Evolutionary conservation across 2,113 vertebrate species (phyloP).

Genomic region (Arothron firmamentum): DNA sequence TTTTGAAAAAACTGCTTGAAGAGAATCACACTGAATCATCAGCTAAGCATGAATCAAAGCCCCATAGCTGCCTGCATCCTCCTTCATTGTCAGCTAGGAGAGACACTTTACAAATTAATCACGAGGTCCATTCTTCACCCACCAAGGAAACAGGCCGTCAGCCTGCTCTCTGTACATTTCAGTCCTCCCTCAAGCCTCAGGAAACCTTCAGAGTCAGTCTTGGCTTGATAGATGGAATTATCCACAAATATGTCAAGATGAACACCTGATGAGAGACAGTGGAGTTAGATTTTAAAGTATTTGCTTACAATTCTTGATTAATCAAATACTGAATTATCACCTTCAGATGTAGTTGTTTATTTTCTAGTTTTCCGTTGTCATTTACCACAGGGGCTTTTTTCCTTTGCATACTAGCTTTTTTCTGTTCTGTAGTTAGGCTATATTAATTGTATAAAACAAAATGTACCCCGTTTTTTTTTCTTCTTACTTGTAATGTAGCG

Average conservation of each 20-base stretch:
- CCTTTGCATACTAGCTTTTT: too few relatives aligned
- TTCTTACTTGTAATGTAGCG: too few relatives aligned
- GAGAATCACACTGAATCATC: conserved; percentile 8
- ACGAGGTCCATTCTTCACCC: background rate
- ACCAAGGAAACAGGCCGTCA: conserved; percentile 7
- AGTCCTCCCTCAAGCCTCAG: conserved; percentile 69
- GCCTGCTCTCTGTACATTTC: background rate
- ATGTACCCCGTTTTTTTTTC: too few relatives aligned
- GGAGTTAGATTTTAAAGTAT: background rate
- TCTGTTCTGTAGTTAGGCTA: too few relatives aligned
- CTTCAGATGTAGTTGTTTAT: too few relatives aligned
- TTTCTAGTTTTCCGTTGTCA: too few relatives aligned
- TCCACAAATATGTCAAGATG: conserved; percentile 83
- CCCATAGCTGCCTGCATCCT: conserved; percentile 1
- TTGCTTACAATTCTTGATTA: background rate
- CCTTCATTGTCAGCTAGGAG: conserved; percentile 57
- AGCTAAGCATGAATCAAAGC: conserved; percentile 6
- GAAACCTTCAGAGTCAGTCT: conserved; percentile 78
- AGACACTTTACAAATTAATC: conserved; percentile 7
- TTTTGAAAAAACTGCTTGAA: conserved; percentile 58
- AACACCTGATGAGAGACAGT: conserved; percentile 10
- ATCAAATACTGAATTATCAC: too few relatives aligned
- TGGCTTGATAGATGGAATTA: conserved; percentile 83
- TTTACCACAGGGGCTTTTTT: too few relatives aligned
- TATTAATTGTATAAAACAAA: too few relatives aligned